These are phyloP conservation scores for Tenthredo livida DNA, from an alignment of 2,888 invertebrate genomes.

Conservation along the genomic window DNA sequence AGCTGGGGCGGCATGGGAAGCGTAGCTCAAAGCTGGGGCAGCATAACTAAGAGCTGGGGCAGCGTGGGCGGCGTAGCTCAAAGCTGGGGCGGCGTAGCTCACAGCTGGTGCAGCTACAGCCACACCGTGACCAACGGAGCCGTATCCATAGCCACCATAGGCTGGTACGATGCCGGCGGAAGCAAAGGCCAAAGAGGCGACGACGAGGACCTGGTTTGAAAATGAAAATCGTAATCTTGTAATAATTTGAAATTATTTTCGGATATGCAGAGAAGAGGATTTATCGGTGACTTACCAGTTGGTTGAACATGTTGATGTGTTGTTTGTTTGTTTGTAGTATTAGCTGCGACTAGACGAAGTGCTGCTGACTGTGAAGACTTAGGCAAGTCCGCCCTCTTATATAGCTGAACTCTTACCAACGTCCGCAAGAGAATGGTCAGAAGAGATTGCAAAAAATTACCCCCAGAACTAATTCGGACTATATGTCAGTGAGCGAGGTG, in stretches of 20 bases:
- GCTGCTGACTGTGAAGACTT: slow-evolving; percentile 45
- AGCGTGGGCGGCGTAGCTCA: slow-evolving; percentile 64
- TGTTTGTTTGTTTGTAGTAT: neutral
- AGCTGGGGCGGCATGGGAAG: slow-evolving; percentile 60
- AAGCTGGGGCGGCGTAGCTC: slow-evolving; percentile 64
- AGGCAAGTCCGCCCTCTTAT: slow-evolving; percentile 48
- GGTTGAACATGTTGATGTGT: slow-evolving; percentile 82
- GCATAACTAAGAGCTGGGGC: slow-evolving; percentile 70
- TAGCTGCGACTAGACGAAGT: slow-evolving; percentile 37
- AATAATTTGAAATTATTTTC: neutral
- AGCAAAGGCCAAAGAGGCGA: slow-evolving; percentile 74
- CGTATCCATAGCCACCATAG: slow-evolving; percentile 64
- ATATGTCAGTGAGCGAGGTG: neutral
- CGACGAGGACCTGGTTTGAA: slow-evolving; percentile 79
- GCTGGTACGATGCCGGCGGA: slow-evolving; percentile 69
- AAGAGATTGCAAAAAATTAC: slow-evolving; percentile 57
- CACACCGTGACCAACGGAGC: slow-evolving; percentile 63
- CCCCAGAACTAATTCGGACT: slow-evolving; percentile 58
- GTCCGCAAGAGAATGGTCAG: slow-evolving; percentile 56
- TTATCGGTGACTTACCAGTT: slow-evolving; percentile 79
- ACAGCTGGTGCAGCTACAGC: slow-evolving; percentile 60
- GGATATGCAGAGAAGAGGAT: neutral
- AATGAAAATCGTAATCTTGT: neutral
- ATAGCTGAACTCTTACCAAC: slow-evolving; percentile 35
- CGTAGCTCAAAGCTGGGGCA: slow-evolving; percentile 68